Evolutionary conservation across 2,888 invertebrate species (phyloP), one percentile per base, ranked within the genome.

Genomic region (Oligia strigilis): DNA sequence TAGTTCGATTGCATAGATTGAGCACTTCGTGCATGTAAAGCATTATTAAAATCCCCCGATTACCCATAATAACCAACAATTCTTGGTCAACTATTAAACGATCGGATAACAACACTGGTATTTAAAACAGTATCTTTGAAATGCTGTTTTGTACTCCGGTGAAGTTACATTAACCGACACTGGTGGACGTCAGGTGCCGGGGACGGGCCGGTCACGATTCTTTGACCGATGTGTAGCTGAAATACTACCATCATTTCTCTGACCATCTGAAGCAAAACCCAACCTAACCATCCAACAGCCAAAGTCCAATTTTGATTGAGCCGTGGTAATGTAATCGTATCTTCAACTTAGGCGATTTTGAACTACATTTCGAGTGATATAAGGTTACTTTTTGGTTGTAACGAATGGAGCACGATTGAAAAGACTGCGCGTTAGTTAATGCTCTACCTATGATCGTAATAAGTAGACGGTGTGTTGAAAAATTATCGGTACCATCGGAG

Each of bases 391-490:
- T 91, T 94, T 0, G 64, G 81, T 81, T 14, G 4, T 0, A n/a
- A 6, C 13, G 0, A 36, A 4, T 62, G 69, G n/a, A 67, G 84
- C 89, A 90, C 90, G 90, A 91, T 92, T 92, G 93, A 93, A 94
- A 93, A 94, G 72, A 93, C 94, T 92, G 84, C 91, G 93, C 94
- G 95, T 95, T 95, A 94, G 96, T 96, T 96, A 96, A 96, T 96
- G 95, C 94, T 95, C 94, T 95, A 95, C 94, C 96, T 96, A 96
- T 95, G 96, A 96, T 96, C 95, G 96, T 96, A 97, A 96, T 97
- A 97, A 97, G 97, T 96, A 96, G 96, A 97, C 94, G 96, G 96
- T 96, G 96, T 96, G 97, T 97, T 97, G 97, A 97, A 97, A 96
- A 97, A 97, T 97, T 97, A 96, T 97, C 96, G 95, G 95, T 93